Evolutionary conservation across 2,888 invertebrate species (phyloP).

Genomic region (Lycocerus yunnanus): DNA sequence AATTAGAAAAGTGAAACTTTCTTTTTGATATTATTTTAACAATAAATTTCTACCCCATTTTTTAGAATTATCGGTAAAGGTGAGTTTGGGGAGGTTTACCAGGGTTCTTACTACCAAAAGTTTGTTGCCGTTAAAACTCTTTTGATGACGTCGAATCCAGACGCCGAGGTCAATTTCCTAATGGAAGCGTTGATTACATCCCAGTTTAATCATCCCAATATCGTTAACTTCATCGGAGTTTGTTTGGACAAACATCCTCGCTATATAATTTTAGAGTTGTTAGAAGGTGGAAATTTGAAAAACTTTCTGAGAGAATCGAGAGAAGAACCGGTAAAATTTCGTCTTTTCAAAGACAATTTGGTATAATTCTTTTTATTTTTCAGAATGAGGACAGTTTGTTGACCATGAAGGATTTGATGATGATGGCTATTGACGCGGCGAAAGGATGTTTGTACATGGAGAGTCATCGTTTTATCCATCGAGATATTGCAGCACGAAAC

Average conservation of each 20-base stretch:
- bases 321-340: constrained; percentile 70
- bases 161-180: constrained; percentile 93
- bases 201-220: constrained; percentile 95
- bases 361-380: constrained; percentile 28
- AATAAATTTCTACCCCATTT: too few relatives aligned
- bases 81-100: constrained; percentile 97
- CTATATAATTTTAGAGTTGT: constrained; percentile 90
- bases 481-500: constrained; percentile 97
- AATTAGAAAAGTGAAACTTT: constrained; percentile 91
- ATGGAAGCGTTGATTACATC: constrained; percentile 99
- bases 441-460: constrained; percentile 96
- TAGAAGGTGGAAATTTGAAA: constrained; percentile 95
- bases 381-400: constrained; percentile 71
- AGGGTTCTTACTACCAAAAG: constrained; percentile 89
- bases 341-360: too few relatives aligned
- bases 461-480: constrained; percentile 92
- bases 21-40: too few relatives aligned
- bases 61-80: constrained; percentile 92
- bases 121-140: constrained; percentile 96
- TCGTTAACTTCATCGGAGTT: constrained; percentile 95
- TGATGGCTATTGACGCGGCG: constrained; percentile 88
- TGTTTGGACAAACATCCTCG: constrained; percentile 95
- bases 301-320: constrained; percentile 92
- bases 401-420: constrained; percentile 85
- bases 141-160: constrained; percentile 87